Evolutionary conservation across 2,888 invertebrate species (phyloP).

Genomic region (Lasioglossum marginatum): DNA sequence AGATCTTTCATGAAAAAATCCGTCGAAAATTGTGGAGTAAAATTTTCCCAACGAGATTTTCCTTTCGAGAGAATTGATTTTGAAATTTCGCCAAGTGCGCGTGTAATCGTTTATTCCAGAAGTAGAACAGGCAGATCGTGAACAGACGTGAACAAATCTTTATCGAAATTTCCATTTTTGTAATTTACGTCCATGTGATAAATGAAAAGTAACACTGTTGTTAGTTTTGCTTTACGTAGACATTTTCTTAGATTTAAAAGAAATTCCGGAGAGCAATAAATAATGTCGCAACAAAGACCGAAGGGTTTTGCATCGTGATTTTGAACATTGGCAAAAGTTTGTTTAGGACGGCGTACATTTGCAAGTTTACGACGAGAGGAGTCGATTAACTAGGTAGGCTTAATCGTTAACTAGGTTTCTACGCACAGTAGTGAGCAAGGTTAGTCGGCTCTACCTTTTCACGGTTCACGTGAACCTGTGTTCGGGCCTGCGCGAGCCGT

Average conservation of each 20-base stretch:
- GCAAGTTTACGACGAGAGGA: neutral
- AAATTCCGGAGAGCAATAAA: too few relatives aligned
- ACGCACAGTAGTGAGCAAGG: neutral
- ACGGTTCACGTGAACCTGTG: neutral
- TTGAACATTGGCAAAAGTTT: neutral
- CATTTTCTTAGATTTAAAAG: too few relatives aligned
- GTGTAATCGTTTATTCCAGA: neutral
- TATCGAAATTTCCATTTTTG: too few relatives aligned
- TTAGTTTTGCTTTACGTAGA: too few relatives aligned
- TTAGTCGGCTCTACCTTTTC: neutral
- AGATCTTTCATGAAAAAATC: neutral
- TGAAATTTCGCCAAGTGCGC: neutral
- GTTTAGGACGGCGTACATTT: neutral
- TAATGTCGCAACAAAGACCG: too few relatives aligned
- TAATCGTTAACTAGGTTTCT: slow-evolving; percentile 9
- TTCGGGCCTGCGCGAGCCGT: neutral
- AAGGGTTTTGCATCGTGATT: neutral
- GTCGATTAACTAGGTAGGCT: too few relatives aligned
- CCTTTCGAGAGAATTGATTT: neutral
- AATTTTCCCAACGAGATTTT: neutral
- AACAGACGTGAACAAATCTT: neutral
- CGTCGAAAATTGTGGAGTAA: neutral
- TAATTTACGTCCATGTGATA: too few relatives aligned
- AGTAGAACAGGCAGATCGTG: neutral
- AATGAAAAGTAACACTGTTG: too few relatives aligned